Percentiles rank a stretch among this genome's conserved stretches.
phyloP scores from a whole-genome alignment of 2,113 vertebrate species.

The Rostratula benghalensis region DNA sequence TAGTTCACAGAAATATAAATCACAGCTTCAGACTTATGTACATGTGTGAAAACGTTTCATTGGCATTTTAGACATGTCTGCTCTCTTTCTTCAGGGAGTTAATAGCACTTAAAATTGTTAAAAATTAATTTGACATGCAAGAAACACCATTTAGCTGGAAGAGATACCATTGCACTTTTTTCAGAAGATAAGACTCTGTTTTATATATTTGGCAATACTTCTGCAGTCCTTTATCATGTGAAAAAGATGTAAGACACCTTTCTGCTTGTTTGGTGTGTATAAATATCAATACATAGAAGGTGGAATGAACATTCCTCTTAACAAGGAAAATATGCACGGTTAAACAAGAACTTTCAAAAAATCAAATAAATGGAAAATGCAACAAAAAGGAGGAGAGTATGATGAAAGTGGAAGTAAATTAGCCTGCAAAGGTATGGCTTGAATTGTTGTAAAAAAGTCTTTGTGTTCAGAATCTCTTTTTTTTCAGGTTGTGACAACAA shows the following conservation, averaged over 20 bases:
- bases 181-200: neutral
- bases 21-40: neutral
- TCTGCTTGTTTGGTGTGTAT: neutral
- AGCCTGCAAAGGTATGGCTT: neutral
- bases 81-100: neutral
- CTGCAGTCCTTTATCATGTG: neutral
- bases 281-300: neutral
- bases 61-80: neutral
- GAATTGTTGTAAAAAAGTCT: neutral
- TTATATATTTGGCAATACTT: neutral
- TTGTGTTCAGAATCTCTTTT: neutral
- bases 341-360: neutral
- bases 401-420: neutral
- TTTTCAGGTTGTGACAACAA: neutral
- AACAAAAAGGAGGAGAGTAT: neutral
- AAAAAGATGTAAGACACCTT: neutral
- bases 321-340: neutral
- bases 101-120: neutral
- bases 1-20: neutral
- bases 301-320: neutral
- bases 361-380: neutral
- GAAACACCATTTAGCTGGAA: neutral
- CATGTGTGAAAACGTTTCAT: neutral
- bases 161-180: neutral
- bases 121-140: neutral